Evolutionary conservation across 35 echinoderm and acorn worm genomes (phyloP), one percentile per base, ranked within the genome.

Genomic region (Acanthaster planci): DNA sequence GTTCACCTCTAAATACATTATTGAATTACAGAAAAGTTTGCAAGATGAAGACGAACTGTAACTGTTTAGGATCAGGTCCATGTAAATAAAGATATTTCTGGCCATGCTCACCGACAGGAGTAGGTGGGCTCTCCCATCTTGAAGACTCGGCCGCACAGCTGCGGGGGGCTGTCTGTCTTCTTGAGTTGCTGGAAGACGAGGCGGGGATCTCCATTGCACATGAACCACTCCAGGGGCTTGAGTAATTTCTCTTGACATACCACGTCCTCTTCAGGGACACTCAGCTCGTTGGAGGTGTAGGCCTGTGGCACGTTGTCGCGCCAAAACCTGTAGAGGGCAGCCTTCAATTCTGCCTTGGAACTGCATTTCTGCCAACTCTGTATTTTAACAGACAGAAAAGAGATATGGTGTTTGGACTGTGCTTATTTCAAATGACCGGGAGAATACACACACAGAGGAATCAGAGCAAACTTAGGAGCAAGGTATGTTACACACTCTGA

Each of bases 51-150:
- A n/a, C n/a, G n/a, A n/a, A n/a, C n/a, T n/a, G n/a, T n/a, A n/a
- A n/a, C n/a, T n/a, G n/a, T n/a, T n/a, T n/a, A n/a, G n/a, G n/a
- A n/a, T n/a, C n/a, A n/a, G n/a, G n/a, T n/a, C n/a, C n/a, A n/a
- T n/a, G n/a, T n/a, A n/a, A n/a, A n/a, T n/a, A n/a, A 47, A 47
- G 4, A 47, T 47, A 47, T 4, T 47, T 47, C 42, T 47, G 42
- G 42, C 4, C 4, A 12, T 82, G 9, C 75, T 84, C 39, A 97
- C 95, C 95, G 78, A 76, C 95, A 97, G 1, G 95, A 97, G 40
- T 97, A 97, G 19, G 88, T 97, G 29, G 95, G 91, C 50, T 97
- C 95, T 31, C 95, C 95, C 84, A 56, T 85, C 80, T 97, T 97
- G 40, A 97, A 97, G 38, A 97, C 95, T 36, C 84, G 88, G 22